These are phyloP conservation scores for Rhagologus leucostigma DNA, from an alignment of 2,113 vertebrate genomes.

Conservation along the genomic window DNA sequence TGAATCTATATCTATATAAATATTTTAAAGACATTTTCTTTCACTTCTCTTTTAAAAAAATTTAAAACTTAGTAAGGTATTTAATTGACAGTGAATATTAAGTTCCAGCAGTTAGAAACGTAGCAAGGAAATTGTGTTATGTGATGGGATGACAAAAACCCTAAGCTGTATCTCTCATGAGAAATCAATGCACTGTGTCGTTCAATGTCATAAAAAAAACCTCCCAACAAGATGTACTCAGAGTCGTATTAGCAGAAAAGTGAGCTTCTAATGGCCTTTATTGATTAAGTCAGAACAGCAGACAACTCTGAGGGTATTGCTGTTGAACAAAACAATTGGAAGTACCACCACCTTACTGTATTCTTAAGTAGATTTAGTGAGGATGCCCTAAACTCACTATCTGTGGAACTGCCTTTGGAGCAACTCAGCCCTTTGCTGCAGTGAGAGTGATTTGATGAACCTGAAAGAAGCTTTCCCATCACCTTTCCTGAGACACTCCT, in stretches of 20 bases:
- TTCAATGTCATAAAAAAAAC: slow-evolving; percentile 41
- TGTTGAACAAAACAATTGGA: not conserved
- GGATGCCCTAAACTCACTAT: not conserved
- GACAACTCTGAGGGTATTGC: slow-evolving; percentile 8
- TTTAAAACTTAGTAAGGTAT: not conserved
- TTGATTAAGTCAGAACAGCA: slow-evolving; percentile 54
- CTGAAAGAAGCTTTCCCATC: not conserved
- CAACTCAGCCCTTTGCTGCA: not conserved
- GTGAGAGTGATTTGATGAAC: not conserved
- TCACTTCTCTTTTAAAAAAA: not conserved
- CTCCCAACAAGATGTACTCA: slow-evolving; percentile 8
- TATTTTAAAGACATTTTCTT: not conserved
- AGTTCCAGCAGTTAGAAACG: not conserved
- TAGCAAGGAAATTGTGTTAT: not conserved
- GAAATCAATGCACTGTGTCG: slow-evolving; percentile 51
- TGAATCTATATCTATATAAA: not conserved
- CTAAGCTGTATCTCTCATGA: not conserved
- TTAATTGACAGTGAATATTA: not conserved
- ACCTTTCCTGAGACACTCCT: not conserved
- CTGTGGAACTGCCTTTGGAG: not conserved
- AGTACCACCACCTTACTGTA: not conserved
- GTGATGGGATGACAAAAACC: slow-evolving; percentile 6
- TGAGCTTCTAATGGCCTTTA: slow-evolving; percentile 57
- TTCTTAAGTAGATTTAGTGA: not conserved
- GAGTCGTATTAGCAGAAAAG: slow-evolving; percentile 34